phyloP scores from a whole-genome alignment of 2,888 invertebrate genomes.

The Aethes cnicana region DNA sequence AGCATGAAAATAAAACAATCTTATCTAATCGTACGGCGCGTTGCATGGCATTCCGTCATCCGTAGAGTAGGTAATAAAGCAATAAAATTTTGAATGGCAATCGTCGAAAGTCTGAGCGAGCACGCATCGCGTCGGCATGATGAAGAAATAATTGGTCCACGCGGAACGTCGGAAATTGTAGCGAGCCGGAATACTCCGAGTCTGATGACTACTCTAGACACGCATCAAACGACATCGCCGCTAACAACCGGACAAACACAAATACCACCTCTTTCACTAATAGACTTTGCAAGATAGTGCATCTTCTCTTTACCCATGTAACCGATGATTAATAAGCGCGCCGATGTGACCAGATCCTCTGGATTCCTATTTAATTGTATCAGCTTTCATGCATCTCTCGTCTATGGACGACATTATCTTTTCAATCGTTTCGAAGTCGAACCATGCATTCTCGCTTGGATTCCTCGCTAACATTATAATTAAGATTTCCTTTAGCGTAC shows the following conservation, averaged over 20 bases:
- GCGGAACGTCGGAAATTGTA: constrained; percentile 47
- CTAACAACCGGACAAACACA: constrained; percentile 25
- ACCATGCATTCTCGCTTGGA: constrained; percentile 44
- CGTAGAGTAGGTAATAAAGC: constrained; percentile 29
- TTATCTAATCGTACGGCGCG: constrained; percentile 21
- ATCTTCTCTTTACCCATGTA: constrained; percentile 48
- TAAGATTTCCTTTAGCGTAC: constrained; percentile 26
- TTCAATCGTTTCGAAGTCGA: constrained; percentile 45
- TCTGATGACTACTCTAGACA: constrained; percentile 40
- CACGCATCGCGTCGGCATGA: constrained; percentile 20
- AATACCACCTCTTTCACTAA: constrained; percentile 25
- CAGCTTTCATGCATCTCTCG: constrained; percentile 58
- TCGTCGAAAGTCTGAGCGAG: constrained; percentile 15
- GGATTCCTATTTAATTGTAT: constrained; percentile 67
- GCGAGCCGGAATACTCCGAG: constrained; percentile 42
- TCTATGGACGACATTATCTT: constrained; percentile 33
- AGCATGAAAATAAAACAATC: constrained; percentile 24
- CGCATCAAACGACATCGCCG: constrained; percentile 40
- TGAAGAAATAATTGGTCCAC: constrained; percentile 38
- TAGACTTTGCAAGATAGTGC: constrained; percentile 30
- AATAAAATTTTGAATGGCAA: constrained; percentile 31
- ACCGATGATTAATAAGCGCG: constrained; percentile 63
- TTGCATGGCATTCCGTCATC: constrained; percentile 24
- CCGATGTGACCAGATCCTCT: constrained; percentile 64
- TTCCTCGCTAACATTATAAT: constrained; percentile 34